These are phyloP conservation scores for Scelioninae gen. 2 DNA, from an alignment of 2,888 invertebrate genomes.

Conservation along the genomic window DNA sequence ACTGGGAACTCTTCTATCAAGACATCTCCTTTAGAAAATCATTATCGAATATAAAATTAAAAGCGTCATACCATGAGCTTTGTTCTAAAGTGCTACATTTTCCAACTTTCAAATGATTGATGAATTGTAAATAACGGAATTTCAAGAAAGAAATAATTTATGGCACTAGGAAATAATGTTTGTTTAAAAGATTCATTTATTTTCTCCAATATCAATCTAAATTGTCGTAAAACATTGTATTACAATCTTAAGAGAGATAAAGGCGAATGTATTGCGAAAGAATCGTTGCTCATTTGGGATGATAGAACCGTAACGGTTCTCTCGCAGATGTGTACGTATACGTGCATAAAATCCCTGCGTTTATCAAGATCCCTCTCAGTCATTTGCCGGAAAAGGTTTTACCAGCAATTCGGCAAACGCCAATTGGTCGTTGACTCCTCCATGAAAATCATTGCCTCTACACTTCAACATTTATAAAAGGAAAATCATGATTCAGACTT, in stretches of 20 bases:
- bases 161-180: slow-evolving; percentile 39
- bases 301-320: slow-evolving; percentile 41
- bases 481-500: no score
- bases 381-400: slow-evolving; percentile 50
- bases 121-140: slow-evolving; percentile 56
- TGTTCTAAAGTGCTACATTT: slow-evolving; percentile 39
- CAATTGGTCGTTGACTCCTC: slow-evolving; percentile 38
- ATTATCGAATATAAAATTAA: slow-evolving; percentile 57
- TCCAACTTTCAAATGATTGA: slow-evolving; percentile 46
- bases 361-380: slow-evolving; percentile 47
- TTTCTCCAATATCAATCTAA: slow-evolving; percentile 38
- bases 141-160: slow-evolving; percentile 49
- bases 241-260: slow-evolving; percentile 18
- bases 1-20: slow-evolving; percentile 29
- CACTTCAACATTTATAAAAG: slow-evolving; percentile 26
- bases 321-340: slow-evolving; percentile 45
- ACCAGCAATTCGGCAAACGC: slow-evolving; percentile 44
- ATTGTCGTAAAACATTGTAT: slow-evolving; percentile 47
- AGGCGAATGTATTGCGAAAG: slow-evolving; percentile 20
- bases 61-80: slow-evolving; percentile 41
- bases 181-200: slow-evolving; percentile 48
- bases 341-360: slow-evolving; percentile 44
- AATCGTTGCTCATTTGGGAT: slow-evolving; percentile 40
- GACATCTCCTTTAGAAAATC: slow-evolving; percentile 44
- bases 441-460: slow-evolving; percentile 48